A percentile compares a stretch with the other conserved stretches of the same genome.
phyloP scores from a whole-genome alignment of 2,113 vertebrate genomes.

The Meles meles region DNA sequence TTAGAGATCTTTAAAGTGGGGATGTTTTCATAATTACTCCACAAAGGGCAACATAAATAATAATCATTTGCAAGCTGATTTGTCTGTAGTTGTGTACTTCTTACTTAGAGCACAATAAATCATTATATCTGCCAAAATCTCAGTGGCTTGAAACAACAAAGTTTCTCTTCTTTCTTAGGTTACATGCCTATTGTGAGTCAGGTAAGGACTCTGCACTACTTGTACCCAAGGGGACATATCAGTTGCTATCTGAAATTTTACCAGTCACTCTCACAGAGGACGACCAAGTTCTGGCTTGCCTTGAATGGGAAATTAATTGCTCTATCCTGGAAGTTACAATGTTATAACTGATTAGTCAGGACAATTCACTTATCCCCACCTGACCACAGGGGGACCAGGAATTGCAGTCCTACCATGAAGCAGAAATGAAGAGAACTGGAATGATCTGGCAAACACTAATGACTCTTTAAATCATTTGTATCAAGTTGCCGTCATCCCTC shows the following conservation, averaged over 20 bases:
- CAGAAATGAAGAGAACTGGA: constrained; percentile 8
- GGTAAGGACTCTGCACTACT: background rate
- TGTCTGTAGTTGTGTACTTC: background rate
- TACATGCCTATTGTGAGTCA: background rate
- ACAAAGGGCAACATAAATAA: background rate
- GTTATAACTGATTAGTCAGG: background rate
- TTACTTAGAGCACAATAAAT: background rate
- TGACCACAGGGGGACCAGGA: background rate
- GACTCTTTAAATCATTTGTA: background rate
- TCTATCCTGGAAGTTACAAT: background rate
- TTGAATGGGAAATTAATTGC: background rate
- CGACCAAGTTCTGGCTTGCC: background rate
- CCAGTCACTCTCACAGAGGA: background rate
- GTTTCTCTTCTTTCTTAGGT: background rate
- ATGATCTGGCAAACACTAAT: background rate
- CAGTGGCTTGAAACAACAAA: background rate
- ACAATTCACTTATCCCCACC: background rate
- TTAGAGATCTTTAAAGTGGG: constrained; percentile 34
- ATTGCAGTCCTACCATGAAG: background rate
- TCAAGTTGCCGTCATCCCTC: background rate
- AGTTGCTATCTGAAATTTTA: background rate
- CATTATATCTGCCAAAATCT: background rate
- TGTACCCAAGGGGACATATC: background rate
- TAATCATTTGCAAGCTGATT: background rate
- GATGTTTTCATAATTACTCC: constrained; percentile 29